Percentiles rank a stretch among this genome's conserved stretches.
phyloP scores from a whole-genome alignment of 2,888 invertebrate genomes.

The Macrosiphum euphorbiae region DNA sequence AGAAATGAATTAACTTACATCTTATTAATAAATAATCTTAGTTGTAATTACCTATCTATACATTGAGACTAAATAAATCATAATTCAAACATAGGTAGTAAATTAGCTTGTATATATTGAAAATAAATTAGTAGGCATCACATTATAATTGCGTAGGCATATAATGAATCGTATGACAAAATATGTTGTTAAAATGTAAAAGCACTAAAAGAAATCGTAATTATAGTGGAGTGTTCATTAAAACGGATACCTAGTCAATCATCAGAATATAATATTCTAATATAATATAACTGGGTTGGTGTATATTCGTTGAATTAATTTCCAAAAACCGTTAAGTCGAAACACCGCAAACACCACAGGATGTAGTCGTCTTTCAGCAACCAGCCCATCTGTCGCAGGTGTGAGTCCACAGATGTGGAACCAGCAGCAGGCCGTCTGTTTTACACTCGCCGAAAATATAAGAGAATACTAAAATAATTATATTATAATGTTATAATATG shows the following conservation, averaged over 20 bases:
- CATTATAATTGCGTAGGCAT: background rate
- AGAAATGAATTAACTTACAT: background rate
- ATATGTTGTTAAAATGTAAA: background rate
- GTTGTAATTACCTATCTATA: background rate
- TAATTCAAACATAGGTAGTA: background rate
- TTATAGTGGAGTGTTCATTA: background rate
- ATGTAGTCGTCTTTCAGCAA: background rate
- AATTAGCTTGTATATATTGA: background rate
- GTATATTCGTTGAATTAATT: conserved; percentile 9
- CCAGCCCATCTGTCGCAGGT: conserved; percentile 57
- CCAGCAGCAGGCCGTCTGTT: conserved; percentile 45
- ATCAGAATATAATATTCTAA: background rate
- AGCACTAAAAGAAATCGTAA: background rate
- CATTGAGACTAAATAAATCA: background rate
- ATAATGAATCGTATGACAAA: background rate
- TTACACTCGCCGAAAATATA: conserved; percentile 25
- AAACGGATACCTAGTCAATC: background rate
- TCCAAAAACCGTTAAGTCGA: conserved; percentile 42
- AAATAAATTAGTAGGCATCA: background rate
- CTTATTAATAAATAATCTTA: background rate
- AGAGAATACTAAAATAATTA: no score
- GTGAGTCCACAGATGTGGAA: conserved; percentile 57
- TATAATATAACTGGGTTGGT: background rate
- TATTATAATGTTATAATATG: background rate
- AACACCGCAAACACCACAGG: conserved; percentile 31